Evolutionary conservation across 1,140 invertebrate species (phyloP).

Genomic region (Brachystomella parvula): DNA sequence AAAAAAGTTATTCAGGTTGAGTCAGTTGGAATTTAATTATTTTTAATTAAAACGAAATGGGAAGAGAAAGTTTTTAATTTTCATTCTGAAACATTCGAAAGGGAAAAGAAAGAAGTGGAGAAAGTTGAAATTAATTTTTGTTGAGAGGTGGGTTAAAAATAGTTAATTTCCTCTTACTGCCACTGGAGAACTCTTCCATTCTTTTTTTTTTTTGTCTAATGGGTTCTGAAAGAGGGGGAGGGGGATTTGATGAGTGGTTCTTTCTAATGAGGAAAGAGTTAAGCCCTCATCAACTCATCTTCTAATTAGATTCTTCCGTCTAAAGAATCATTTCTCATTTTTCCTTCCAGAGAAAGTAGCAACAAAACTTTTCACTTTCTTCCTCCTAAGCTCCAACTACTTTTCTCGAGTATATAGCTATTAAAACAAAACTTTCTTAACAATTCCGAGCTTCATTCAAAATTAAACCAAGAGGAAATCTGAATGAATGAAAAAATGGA

Average conservation of each 20-base stretch:
- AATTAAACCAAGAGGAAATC: too few species aligned
- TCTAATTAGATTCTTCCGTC: constrained; percentile 2
- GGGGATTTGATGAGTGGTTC: not conserved
- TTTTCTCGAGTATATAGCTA: too few species aligned
- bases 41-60: not conserved
- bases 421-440: too few species aligned
- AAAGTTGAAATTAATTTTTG: not conserved
- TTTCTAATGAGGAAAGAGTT: constrained; percentile 10
- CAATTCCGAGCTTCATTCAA: too few species aligned
- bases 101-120: not conserved
- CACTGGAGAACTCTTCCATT: not conserved
- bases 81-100: not conserved
- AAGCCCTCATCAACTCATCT: constrained; percentile 9
- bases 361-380: not conserved
- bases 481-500: too few species aligned
- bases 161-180: not conserved
- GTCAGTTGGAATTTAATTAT: too few species aligned
- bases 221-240: not conserved
- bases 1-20: too few species aligned
- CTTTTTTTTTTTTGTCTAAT: not conserved
- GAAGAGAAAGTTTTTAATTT: not conserved
- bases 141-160: not conserved
- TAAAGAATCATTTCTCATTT: constrained; percentile 7
- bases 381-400: too few species aligned
- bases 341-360: constrained; percentile 5